Base-by-base conservation (phyloP, 2,888 invertebrate genomes). In the Xestobium rufovillosum region DNA sequence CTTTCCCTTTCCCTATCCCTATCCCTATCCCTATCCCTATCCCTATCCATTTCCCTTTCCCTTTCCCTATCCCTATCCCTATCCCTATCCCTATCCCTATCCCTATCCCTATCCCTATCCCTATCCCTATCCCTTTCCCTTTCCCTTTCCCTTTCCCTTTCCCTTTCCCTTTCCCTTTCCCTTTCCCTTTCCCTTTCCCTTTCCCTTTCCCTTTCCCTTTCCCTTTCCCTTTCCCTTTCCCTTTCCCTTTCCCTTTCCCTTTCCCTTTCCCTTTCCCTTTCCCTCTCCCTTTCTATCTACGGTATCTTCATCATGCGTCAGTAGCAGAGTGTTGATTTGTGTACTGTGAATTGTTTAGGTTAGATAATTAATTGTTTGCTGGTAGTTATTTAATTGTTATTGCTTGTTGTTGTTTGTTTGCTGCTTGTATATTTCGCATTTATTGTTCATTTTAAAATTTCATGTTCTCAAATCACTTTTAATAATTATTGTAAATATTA, bases 211-310 rank as follows among this genome's bases (percentile, higher is more conserved):
- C 28, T 6, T 9, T 28, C 28, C 28, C 11, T 9, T 6, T 11
- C 13, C 19, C 15, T 9, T 15, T 26, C 38, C 23, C 12, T 14
- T 12, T 19, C 39, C 14, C 32, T 10, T 11, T 27, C 31, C 27
- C 30, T 11, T 11, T 36, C 36, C 10, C 39, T 27, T 13, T 17
- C 36, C 31, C 35, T 23, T 19, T 26, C 25, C 30, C 17, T 27
- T 19, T 32, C 32, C 40, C 31, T 26, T 14, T 31, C 33, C 43
- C 17, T 23, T 23, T n/a, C n/a, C 23, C n/a, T 23, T 23, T n/a
- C n/a, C 8, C n/a, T 23, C n/a, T n/a, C n/a, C n/a, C n/a, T n/a
- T n/a, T n/a, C n/a, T n/a, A n/a, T n/a, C n/a, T n/a, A n/a, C n/a
- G n/a, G n/a, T n/a, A n/a, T n/a, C n/a, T n/a, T n/a, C n/a, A n/a